Conservation (phyloP, 2,888 invertebrate genomes). For the Drosophila kuntzei region DNA sequence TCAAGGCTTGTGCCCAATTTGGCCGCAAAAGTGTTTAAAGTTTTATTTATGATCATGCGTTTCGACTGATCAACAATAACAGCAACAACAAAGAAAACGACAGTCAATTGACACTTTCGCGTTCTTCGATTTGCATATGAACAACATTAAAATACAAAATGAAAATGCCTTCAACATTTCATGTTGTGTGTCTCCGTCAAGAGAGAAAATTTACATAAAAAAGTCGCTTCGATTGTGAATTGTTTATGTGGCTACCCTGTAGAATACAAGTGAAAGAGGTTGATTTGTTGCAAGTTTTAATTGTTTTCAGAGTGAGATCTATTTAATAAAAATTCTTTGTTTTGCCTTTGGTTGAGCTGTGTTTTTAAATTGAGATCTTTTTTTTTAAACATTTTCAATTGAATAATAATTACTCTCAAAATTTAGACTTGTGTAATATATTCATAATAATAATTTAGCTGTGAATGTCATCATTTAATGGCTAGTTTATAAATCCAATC, state of each 20-base stretch:
- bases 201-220: slow-evolving; percentile 40
- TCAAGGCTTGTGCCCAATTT: slow-evolving; percentile 19
- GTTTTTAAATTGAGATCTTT: background rate
- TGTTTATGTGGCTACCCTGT: slow-evolving; percentile 25
- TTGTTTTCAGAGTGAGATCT: background rate
- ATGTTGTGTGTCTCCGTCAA: background rate
- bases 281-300: slow-evolving; percentile 5
- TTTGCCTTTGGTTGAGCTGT: background rate
- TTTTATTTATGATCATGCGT: slow-evolving; percentile 29
- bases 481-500: background rate
- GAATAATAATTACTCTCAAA: slow-evolving; percentile 6
- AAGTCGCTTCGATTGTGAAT: slow-evolving; percentile 12
- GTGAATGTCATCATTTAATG: background rate
- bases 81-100: slow-evolving; percentile 29
- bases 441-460: background rate
- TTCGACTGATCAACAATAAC: slow-evolving; percentile 3
- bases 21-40: slow-evolving; percentile 2
- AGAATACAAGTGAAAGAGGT: background rate
- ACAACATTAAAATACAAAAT: slow-evolving; percentile 39
- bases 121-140: slow-evolving; percentile 67
- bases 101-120: slow-evolving; percentile 69
- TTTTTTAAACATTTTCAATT: background rate
- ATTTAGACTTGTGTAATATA: slow-evolving; percentile 1
- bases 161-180: slow-evolving; percentile 49
- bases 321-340: no score